These are phyloP conservation scores for Heliconius ethilla DNA, from an alignment of 2,888 invertebrate genomes.

Conservation along the genomic window DNA sequence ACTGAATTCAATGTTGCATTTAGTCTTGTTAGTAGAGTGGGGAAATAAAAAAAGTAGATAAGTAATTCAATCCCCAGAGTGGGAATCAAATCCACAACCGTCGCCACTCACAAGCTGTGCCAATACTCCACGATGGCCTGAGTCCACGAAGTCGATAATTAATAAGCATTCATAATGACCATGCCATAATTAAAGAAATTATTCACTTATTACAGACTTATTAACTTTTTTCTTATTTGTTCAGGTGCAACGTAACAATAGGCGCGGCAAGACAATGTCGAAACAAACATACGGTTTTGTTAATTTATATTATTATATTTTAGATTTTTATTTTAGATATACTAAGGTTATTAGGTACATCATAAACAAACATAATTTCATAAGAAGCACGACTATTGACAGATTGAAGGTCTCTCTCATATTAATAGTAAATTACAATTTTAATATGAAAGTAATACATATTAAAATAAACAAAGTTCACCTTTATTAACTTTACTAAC, in stretches of 20 bases:
- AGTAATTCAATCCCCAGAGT: too few species aligned
- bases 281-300: conserved; percentile 21
- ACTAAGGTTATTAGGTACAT: too few species aligned
- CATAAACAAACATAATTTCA: too few species aligned
- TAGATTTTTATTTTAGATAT: neutral
- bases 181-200: conserved; percentile 43
- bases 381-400: neutral
- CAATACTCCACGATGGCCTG: too few species aligned
- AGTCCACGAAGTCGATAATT: conserved; percentile 10
- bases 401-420: neutral
- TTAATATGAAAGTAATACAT: neutral
- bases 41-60: too few species aligned
- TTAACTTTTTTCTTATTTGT: conserved; percentile 42
- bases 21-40: too few species aligned
- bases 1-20: too few species aligned
- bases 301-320: neutral
- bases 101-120: too few species aligned
- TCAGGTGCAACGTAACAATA: conserved; percentile 40
- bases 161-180: conserved; percentile 15
- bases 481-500: neutral
- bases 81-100: too few species aligned
- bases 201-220: conserved; percentile 43
- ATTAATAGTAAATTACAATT: neutral
- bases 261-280: conserved; percentile 31
- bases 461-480: neutral